Evolutionary conservation across 2,113 vertebrate genomes (phyloP).

Genomic region (Melozone crissalis): DNA sequence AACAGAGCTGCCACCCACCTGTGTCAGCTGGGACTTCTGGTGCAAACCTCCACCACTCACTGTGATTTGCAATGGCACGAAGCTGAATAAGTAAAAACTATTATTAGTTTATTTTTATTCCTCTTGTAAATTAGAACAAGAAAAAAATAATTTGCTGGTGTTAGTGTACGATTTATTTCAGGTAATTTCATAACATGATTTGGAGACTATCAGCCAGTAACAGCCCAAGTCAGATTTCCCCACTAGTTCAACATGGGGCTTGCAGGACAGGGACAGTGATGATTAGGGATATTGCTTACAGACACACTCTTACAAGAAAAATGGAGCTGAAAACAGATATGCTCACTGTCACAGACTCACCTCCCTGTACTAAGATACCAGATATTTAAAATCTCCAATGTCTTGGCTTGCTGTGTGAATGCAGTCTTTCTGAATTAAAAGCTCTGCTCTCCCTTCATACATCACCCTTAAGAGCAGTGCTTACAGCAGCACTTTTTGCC

Average conservation of each 20-base stretch:
- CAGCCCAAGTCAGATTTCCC: background rate
- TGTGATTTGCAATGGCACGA: background rate
- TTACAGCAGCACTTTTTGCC: background rate
- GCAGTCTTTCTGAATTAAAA: background rate
- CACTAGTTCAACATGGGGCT: background rate
- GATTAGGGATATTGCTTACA: background rate
- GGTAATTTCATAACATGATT: background rate
- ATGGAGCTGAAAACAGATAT: background rate
- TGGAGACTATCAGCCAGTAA: background rate
- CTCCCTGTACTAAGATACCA: background rate
- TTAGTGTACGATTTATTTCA: background rate
- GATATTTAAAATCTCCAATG: background rate
- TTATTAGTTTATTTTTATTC: background rate
- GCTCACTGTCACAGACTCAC: background rate
- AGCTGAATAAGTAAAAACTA: background rate
- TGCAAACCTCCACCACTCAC: background rate
- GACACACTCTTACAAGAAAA: background rate
- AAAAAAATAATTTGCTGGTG: background rate
- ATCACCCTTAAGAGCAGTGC: background rate
- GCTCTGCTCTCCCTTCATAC: background rate
- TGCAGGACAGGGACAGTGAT: background rate
- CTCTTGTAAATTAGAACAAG: background rate
- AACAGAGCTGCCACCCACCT: background rate
- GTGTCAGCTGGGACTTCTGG: background rate
- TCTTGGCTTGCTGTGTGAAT: background rate